A percentile compares a stretch with the other conserved stretches of the same genome.
phyloP scores from a whole-genome alignment of 1,140 invertebrate species.

The Neelides sp. region DNA sequence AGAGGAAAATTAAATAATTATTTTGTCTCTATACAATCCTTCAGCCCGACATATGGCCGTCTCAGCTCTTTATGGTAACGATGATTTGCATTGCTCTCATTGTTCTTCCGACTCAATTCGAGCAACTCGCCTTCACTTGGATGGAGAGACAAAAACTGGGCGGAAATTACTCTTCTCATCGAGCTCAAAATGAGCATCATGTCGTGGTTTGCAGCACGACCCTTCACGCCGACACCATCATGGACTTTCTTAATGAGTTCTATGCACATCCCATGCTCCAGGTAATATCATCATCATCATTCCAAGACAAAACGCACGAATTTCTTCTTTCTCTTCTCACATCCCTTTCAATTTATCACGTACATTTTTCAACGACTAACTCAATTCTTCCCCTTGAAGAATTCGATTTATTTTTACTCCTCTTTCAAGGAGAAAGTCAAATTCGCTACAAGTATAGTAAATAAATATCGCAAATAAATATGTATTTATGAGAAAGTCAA shows the following conservation, averaged over 20 bases:
- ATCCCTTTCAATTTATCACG: background rate
- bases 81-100: conserved; percentile 63
- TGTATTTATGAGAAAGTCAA: too few species aligned
- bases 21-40: too few species aligned
- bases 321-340: background rate
- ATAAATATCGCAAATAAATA: too few species aligned
- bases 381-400: too few species aligned
- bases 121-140: conserved; percentile 93
- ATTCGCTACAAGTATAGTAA: too few species aligned
- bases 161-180: conserved; percentile 86
- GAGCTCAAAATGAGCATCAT: conserved; percentile 91
- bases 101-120: conserved; percentile 89
- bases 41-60: conserved; percentile 92
- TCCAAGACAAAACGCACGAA: too few species aligned
- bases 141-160: conserved; percentile 83
- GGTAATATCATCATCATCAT: conserved; percentile 44
- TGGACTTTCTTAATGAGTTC: conserved; percentile 98
- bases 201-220: conserved; percentile 97
- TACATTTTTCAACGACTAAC: too few species aligned
- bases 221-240: conserved; percentile 88
- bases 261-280: conserved; percentile 89
- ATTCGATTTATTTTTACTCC: too few species aligned
- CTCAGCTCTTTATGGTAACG: conserved; percentile 84
- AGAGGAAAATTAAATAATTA: too few species aligned
- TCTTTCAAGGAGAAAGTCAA: background rate